Base-by-base conservation (phyloP, 2,888 invertebrate genomes). In the Disparrhopalites patrizii region DNA sequence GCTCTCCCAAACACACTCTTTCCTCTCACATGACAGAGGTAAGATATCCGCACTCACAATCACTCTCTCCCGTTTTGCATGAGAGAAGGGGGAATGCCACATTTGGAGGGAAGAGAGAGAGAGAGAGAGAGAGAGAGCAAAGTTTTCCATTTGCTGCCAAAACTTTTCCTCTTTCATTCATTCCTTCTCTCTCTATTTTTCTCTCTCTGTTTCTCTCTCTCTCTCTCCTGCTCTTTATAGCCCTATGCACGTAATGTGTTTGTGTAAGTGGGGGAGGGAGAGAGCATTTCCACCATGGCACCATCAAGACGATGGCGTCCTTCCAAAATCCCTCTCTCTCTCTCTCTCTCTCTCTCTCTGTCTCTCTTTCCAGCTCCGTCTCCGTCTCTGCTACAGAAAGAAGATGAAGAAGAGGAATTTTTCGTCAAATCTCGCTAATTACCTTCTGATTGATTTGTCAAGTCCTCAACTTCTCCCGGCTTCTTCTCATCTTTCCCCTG, bases 361-460 rank as follows among this genome's bases (percentile, higher is more conserved):
- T n/a, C n/a, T n/a, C n/a, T n/a, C n/a, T n/a, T n/a, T n/a, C n/a
- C n/a, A n/a, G n/a, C n/a, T n/a, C n/a, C n/a, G n/a, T n/a, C n/a
- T n/a, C n/a, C n/a, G n/a, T n/a, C n/a, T n/a, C n/a, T n/a, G n/a
- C n/a, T n/a, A n/a, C n/a, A n/a, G n/a, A n/a, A n/a, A n/a, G n/a
- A n/a, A n/a, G n/a, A n/a, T n/a, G n/a, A n/a, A n/a, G n/a, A n/a
- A n/a, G n/a, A n/a, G n/a, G n/a, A n/a, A n/a, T n/a, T 43, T 20
- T 10, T 43, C 43, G 20, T 43, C 43, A 43, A 43, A 20, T 58
- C 68, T 65, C 43, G 60, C 72, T 72, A 72, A 72, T 72, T 72
- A 69, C 67, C 69, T 67, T 67, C 67, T 70, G 72, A 72, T 72
- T 72, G 72, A 72, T 72, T 72, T 72, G 70, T 72, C 70, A 72